Evolutionary conservation across 2,888 invertebrate species (phyloP).

Genomic region (Andrena flavipes): DNA sequence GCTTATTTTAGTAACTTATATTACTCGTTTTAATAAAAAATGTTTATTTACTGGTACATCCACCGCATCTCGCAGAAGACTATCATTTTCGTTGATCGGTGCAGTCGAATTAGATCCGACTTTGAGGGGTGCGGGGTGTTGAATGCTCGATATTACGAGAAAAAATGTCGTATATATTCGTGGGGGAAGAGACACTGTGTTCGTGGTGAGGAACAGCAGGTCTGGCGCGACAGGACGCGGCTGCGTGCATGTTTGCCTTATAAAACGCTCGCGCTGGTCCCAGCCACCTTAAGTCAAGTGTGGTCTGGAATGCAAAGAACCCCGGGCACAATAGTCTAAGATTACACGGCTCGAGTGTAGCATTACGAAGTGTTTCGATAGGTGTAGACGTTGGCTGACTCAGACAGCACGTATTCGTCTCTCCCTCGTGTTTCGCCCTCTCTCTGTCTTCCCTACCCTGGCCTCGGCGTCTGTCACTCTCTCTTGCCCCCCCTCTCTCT

Average conservation of each 20-base stretch:
- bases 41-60: no score
- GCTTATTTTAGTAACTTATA: no score
- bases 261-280: slow-evolving; percentile 57
- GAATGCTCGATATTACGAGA: no score
- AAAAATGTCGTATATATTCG: not conserved
- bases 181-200: not conserved
- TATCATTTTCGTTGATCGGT: no score
- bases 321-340: slow-evolving; percentile 65
- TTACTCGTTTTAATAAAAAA: no score
- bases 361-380: slow-evolving; percentile 70
- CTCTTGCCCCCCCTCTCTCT: slow-evolving; percentile 3
- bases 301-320: slow-evolving; percentile 75
- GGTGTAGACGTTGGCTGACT: slow-evolving; percentile 52
- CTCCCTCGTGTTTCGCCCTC: not conserved
- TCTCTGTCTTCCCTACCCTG: slow-evolving; percentile 21
- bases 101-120: no score
- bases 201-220: no score
- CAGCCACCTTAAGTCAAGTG: slow-evolving; percentile 69
- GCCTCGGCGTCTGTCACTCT: slow-evolving; percentile 41
- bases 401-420: slow-evolving; percentile 39
- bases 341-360: slow-evolving; percentile 70
- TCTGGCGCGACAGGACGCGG: slow-evolving; percentile 2
- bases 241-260: slow-evolving; percentile 52
- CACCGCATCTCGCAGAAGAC: no score
- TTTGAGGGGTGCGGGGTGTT: no score